Conservation (phyloP, 2,797 vertebrate genomes). For the Psittacula derbiana region DNA sequence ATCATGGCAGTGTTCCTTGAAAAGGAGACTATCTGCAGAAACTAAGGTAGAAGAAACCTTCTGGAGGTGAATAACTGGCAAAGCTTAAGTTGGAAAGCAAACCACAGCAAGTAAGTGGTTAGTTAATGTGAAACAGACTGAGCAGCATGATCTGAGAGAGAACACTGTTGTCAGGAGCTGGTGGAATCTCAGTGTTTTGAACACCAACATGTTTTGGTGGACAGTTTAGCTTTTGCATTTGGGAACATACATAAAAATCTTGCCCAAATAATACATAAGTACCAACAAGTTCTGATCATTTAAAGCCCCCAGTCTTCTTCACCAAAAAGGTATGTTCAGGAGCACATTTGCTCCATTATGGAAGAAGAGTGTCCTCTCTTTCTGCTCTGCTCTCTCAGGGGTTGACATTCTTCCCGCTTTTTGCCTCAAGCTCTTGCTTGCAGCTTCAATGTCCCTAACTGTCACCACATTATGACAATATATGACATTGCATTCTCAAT, state of each 20-base stretch:
- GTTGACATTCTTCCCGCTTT: not conserved
- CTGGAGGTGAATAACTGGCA: not conserved
- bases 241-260: not conserved
- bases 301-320: not conserved
- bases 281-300: not conserved
- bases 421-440: not conserved
- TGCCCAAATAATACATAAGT: not conserved
- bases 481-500: not conserved
- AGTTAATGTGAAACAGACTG: not conserved
- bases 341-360: not conserved
- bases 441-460: not conserved
- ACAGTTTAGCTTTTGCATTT: not conserved
- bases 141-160: not conserved
- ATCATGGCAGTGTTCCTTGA: not conserved
- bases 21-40: not conserved
- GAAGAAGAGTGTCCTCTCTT: not conserved
- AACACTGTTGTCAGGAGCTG: not conserved
- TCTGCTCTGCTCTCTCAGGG: not conserved
- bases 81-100: not conserved
- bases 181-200: not conserved
- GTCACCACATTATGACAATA: not conserved
- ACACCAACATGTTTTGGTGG: not conserved
- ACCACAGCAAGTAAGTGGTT: not conserved
- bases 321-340: not conserved
- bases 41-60: not conserved